A percentile compares a stretch with the other conserved stretches of the same genome.
Conservation (phyloP, 2,888 invertebrate species). For the Diploptera punctata region DNA sequence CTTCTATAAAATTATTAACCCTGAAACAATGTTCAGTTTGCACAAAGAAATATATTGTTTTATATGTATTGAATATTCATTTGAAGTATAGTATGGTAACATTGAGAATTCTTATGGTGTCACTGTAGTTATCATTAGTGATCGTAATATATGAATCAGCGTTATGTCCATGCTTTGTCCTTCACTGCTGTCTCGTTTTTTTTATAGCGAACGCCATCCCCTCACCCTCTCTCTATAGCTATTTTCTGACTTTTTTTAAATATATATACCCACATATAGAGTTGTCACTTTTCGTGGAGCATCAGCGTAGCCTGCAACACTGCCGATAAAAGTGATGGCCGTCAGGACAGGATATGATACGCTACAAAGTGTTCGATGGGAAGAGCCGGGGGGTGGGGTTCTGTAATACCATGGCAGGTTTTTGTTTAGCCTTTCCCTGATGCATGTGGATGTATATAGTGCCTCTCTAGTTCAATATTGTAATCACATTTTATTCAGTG, state of each 20-base stretch:
- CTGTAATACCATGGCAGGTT: not conserved
- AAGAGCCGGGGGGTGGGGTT: not conserved
- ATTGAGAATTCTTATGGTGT: too few relatives aligned
- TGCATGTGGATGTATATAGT: not conserved
- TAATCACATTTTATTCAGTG: not conserved
- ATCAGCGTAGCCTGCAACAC: not conserved
- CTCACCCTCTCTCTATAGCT: not conserved
- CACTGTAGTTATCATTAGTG: conserved; percentile 12
- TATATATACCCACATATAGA: not conserved
- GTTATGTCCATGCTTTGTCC: not conserved
- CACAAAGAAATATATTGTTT: too few relatives aligned
- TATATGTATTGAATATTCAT: too few relatives aligned
- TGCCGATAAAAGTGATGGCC: not conserved
- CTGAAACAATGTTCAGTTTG: too few relatives aligned
- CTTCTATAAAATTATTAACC: too few relatives aligned
- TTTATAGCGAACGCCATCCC: too few relatives aligned
- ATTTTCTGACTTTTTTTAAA: not conserved
- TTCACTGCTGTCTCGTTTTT: not conserved
- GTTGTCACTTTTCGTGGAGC: conserved; percentile 6
- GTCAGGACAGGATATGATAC: not conserved
- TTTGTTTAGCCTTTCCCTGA: not conserved
- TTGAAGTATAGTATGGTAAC: too few relatives aligned
- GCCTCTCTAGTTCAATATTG: not conserved
- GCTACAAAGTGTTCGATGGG: too few relatives aligned
- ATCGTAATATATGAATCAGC: conserved; percentile 4